Percentiles rank a stretch among this genome's conserved stretches.
These are phyloP conservation scores for Adelges cooleyi DNA, from an alignment of 1,140 invertebrate genomes.

Conservation along the genomic window DNA sequence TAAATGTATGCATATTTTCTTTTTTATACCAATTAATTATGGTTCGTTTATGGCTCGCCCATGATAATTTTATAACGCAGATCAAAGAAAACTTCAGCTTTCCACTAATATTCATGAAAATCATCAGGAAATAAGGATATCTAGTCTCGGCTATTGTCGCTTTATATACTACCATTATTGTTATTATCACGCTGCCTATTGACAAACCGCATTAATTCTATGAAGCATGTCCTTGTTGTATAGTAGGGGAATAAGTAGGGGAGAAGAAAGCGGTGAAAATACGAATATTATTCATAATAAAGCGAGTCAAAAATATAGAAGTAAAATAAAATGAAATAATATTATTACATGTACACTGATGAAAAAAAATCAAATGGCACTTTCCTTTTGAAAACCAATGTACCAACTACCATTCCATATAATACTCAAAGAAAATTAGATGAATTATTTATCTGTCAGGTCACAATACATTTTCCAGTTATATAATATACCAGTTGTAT, in stretches of 20 bases:
- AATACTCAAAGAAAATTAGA: too few relatives aligned
- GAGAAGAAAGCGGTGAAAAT: slow-evolving; percentile 23
- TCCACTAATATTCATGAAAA: slow-evolving; percentile 14
- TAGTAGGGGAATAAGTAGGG: not conserved
- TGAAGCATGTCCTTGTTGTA: slow-evolving; percentile 11
- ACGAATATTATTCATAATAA: not conserved
- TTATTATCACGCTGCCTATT: slow-evolving; percentile 13
- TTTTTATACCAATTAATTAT: slow-evolving; percentile 1
- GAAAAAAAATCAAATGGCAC: not conserved
- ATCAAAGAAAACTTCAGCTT: slow-evolving; percentile 6
- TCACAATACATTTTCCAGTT: too few relatives aligned
- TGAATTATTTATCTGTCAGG: too few relatives aligned
- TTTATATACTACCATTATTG: not conserved
- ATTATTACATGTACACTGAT: not conserved
- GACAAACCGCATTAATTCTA: slow-evolving; percentile 20
- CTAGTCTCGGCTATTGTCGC: not conserved
- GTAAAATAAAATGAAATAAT: too few relatives aligned
- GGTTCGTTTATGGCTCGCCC: not conserved
- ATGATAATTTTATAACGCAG: slow-evolving; percentile 11
- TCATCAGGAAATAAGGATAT: slow-evolving; percentile 26
- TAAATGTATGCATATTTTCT: not conserved
- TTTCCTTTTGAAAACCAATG: too few relatives aligned
- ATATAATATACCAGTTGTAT: too few relatives aligned
- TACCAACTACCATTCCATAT: too few relatives aligned
- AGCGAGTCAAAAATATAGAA: not conserved